Evolutionary conservation across 2,888 invertebrate species (phyloP).

Genomic region (Habroteleia sp.): DNA sequence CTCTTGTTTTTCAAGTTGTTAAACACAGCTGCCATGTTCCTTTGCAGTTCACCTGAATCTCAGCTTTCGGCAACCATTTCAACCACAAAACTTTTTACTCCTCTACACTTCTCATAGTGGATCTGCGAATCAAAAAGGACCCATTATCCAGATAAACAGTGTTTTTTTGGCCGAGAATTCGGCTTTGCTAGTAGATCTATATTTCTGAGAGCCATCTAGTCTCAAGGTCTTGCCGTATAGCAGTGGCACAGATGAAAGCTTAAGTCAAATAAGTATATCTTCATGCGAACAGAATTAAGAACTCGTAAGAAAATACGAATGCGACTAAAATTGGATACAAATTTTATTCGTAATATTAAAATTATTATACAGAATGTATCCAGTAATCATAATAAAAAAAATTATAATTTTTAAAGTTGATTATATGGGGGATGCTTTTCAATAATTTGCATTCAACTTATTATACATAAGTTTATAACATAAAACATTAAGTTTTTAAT

Average conservation of each 20-base stretch:
- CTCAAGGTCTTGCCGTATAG: constrained; percentile 46
- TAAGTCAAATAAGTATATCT: constrained; percentile 54
- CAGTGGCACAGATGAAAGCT: constrained; percentile 47
- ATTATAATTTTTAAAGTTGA: too few species aligned
- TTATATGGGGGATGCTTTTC: too few species aligned
- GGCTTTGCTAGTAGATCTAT: constrained; percentile 23
- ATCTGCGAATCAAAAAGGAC: constrained; percentile 57
- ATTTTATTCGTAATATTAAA: too few species aligned
- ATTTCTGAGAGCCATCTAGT: constrained; percentile 52
- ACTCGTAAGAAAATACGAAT: constrained; percentile 27
- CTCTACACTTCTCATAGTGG: constrained; percentile 37
- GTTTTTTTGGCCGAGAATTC: constrained; percentile 56
- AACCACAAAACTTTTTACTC: constrained; percentile 53
- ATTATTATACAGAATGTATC: too few species aligned
- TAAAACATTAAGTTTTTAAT: too few species aligned
- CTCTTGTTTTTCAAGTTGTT: constrained; percentile 72
- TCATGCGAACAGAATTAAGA: constrained; percentile 40
- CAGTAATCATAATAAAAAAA: too few species aligned
- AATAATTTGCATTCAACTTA: too few species aligned
- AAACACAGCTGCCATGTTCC: constrained; percentile 71
- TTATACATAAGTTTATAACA: too few species aligned
- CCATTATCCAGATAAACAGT: constrained; percentile 64
- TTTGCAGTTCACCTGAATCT: constrained; percentile 54
- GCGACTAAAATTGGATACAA: too few species aligned
- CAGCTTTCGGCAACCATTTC: constrained; percentile 39